Conservation (phyloP, 2,113 vertebrate genomes). For the Daboia siamensis region DNA sequence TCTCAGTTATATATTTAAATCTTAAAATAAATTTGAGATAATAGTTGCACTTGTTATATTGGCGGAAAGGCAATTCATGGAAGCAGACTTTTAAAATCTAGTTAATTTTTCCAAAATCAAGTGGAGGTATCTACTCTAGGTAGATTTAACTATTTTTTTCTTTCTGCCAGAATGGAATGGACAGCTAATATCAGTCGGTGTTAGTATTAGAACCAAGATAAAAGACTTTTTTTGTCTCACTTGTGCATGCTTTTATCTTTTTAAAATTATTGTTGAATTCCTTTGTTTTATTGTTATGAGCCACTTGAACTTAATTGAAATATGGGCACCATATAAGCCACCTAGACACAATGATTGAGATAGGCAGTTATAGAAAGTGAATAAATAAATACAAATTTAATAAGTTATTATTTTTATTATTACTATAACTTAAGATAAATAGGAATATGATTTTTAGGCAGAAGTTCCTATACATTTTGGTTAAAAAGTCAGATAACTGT, state of each 20-base stretch:
- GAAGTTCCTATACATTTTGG: not conserved
- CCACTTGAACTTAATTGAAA: too few relatives aligned
- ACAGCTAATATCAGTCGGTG: not conserved
- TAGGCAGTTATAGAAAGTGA: not conserved
- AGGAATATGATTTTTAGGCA: not conserved
- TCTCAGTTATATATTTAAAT: not conserved
- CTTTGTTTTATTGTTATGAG: not conserved
- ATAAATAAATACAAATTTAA: not conserved
- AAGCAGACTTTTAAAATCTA: not conserved
- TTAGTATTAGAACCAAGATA: not conserved
- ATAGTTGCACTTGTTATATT: not conserved
- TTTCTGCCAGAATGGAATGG: not conserved
- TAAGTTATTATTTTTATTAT: not conserved
- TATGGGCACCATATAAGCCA: not conserved
- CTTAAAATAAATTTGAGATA: not conserved
- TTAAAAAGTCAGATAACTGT: not conserved
- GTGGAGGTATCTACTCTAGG: not conserved
- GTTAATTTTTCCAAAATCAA: not conserved
- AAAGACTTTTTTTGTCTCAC: not conserved
- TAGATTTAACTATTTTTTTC: not conserved
- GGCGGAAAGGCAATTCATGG: not conserved
- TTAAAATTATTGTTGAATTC: not conserved
- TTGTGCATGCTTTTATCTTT: not conserved
- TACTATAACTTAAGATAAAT: not conserved
- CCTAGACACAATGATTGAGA: not conserved